Evolutionary conservation across 2,113 vertebrate genomes (phyloP).

Genomic region (Thamnaconus septentrionalis): DNA sequence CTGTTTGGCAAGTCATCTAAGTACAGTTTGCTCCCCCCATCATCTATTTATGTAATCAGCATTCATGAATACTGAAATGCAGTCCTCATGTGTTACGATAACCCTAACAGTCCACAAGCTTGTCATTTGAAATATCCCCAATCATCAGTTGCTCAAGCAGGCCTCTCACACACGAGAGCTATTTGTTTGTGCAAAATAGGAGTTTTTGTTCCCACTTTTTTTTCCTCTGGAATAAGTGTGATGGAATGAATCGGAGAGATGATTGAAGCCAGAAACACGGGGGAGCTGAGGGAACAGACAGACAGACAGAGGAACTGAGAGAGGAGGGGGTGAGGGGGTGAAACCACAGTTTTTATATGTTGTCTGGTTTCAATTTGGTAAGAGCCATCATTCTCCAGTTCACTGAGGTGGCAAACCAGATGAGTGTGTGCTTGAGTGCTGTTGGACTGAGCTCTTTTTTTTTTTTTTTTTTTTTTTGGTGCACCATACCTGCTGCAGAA

Average conservation of each 20-base stretch:
- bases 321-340: conserved; percentile 31
- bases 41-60: background rate
- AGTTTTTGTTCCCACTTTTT: conserved; percentile 47
- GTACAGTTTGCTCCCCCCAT: background rate
- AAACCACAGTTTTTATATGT: conserved; percentile 73
- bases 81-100: conserved; percentile 1
- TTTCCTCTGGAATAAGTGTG: conserved; percentile 41
- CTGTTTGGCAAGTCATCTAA: too few species aligned
- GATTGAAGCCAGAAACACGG: conserved; percentile 65
- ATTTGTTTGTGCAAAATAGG: conserved; percentile 14
- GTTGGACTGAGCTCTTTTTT: conserved; percentile 17
- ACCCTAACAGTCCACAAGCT: background rate
- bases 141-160: conserved; percentile 11
- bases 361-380: conserved; percentile 73
- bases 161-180: too few species aligned
- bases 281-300: conserved; percentile 47
- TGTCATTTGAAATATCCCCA: conserved; percentile 11
- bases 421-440: conserved; percentile 37
- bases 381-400: conserved; percentile 71
- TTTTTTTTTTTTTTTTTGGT: background rate
- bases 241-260: conserved; percentile 55
- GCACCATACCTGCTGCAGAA: conserved; percentile 21
- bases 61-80: conserved; percentile 5
- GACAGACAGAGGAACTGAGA: conserved; percentile 28
- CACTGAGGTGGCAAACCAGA: conserved; percentile 70